These are phyloP conservation scores for Brachypodius melanocephalos DNA, from an alignment of 2,113 vertebrate species.

Conservation along the genomic window DNA sequence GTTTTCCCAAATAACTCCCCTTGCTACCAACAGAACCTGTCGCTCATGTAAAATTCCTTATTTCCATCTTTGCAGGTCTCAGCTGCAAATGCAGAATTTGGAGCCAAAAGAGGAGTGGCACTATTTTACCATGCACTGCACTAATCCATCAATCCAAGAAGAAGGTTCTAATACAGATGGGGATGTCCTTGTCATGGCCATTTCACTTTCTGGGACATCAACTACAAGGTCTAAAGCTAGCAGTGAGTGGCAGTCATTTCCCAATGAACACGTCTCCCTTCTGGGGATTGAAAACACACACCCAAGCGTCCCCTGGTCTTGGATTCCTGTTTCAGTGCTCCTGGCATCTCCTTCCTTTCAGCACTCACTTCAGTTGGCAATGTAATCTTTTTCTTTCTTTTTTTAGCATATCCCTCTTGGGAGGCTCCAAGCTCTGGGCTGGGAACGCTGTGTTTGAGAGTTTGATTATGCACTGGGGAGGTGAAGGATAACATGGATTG, in stretches of 20 bases:
- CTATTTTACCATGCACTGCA: neutral
- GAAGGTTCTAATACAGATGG: neutral
- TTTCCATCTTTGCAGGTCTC: neutral
- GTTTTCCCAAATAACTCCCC: neutral
- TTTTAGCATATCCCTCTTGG: constrained; percentile 1
- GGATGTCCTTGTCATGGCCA: neutral
- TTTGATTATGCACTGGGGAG: constrained; percentile 24
- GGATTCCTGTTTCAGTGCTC: neutral
- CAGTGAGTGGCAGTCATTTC: neutral
- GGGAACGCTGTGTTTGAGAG: neutral
- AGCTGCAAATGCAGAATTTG: accelerated
- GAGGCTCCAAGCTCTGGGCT: constrained; percentile 28
- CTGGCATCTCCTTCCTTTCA: constrained; percentile 57
- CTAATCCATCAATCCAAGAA: neutral
- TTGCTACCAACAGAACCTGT: neutral
- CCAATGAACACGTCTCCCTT: neutral
- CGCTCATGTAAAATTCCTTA: neutral
- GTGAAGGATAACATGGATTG: neutral
- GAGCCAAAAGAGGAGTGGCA: neutral
- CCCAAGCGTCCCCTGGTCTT: neutral
- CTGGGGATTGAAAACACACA: constrained; percentile 12
- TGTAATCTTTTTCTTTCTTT: constrained; percentile 37
- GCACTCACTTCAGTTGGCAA: constrained; percentile 37
- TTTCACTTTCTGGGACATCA: neutral
- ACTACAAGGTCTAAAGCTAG: neutral